Evolutionary conservation across 2,113 vertebrate species (phyloP).

Genomic region (Thamnaconus septentrionalis): DNA sequence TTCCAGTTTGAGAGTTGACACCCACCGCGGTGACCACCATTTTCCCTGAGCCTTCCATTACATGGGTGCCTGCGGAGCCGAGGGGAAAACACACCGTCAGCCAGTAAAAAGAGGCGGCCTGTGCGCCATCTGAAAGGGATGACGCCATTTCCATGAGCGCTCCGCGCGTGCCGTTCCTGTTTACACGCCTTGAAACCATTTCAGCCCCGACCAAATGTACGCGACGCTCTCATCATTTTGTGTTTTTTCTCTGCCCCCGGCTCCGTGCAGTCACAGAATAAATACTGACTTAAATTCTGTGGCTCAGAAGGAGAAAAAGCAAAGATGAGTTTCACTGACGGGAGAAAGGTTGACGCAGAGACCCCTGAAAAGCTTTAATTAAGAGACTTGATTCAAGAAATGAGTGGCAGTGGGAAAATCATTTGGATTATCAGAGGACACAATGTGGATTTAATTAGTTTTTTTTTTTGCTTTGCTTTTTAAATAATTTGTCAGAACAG

Average conservation of each 20-base stretch:
- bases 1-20: slow-evolving; percentile 98
- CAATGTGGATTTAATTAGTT: neutral
- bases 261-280: neutral
- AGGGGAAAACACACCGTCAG: slow-evolving; percentile 38
- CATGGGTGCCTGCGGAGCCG: slow-evolving; percentile 87
- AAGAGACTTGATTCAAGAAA: slow-evolving; percentile 58
- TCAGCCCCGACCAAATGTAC: neutral
- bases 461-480: too few relatives aligned
- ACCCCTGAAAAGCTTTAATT: slow-evolving; percentile 44
- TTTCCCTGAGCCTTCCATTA: slow-evolving; percentile 99
- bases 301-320: slow-evolving; percentile 14
- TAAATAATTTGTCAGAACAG: too few relatives aligned
- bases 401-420: slow-evolving; percentile 42
- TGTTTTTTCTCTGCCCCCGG: neutral
- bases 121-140: too few relatives aligned
- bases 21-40: slow-evolving; percentile 98
- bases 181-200: neutral
- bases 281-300: slow-evolving; percentile 21
- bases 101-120: neutral
- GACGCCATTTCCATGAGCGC: too few relatives aligned
- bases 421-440: slow-evolving; percentile 12
- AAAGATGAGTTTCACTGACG: slow-evolving; percentile 13
- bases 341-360: slow-evolving; percentile 16
- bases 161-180: too few relatives aligned
- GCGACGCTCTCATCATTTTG: slow-evolving; percentile 3